Evolutionary conservation across 1,140 invertebrate genomes (phyloP), one percentile per base, ranked within the genome.

Genomic region (Heliconius hermathena): DNA sequence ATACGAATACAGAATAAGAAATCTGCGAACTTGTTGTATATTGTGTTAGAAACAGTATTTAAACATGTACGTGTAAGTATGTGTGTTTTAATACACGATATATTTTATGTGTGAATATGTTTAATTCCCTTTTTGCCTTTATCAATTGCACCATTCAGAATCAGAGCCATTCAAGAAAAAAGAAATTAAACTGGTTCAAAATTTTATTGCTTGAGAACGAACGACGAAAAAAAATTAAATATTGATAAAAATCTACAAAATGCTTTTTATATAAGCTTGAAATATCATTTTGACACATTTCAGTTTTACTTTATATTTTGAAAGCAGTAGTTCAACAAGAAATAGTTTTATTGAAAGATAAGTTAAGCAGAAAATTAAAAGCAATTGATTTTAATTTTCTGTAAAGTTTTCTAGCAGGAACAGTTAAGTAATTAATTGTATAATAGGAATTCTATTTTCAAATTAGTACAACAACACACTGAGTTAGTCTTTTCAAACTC

Each of bases 371-470:
- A n/a, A n/a, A n/a, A n/a, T n/a, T n/a, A n/a, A n/a, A 72, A 6
- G 71, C 29, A 72, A 41, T 36, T 38, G 18, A 38, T 72, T 71
- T 41, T 38, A 72, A 72, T 72, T 72, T 36, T 38, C 33, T n/a
- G 26, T 38, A 29, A 9, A 72, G 36, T n/a, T 38, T 72, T n/a
- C 33, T 72, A 72, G 18, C 36, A 29, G 71, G 71, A 38, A 72
- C 71, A 72, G 71, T 72, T 72, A 72, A 72, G 71, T 72, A 38
- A 72, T 72, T 72, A 72, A 72, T 72, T 72, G 71, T 38, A 72
- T 72, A 72, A 72, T 72, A 72, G 71, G 8, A 72, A n/a, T 20
- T 38, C 71, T 38, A 36, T 38, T 41, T 71, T 41, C 8, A 38
- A 72, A 72, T 72, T 29, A 16, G 20, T 72, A 22, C 9, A 72